These are phyloP conservation scores for Pemphigus obesinymphae DNA, from an alignment of 1,140 invertebrate genomes.

Conservation along the genomic window DNA sequence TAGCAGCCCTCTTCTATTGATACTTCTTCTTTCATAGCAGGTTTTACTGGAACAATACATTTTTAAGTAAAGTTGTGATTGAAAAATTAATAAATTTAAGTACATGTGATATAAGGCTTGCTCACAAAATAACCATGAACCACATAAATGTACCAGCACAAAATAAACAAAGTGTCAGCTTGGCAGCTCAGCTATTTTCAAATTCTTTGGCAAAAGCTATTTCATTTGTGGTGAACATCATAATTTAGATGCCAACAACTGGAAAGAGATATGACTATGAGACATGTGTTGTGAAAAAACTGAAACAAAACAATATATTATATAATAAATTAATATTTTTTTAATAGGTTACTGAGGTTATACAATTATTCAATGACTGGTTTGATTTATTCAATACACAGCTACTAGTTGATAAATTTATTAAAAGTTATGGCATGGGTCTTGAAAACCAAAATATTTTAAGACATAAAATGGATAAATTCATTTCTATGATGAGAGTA, in stretches of 20 bases:
- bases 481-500: not conserved
- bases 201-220: not conserved
- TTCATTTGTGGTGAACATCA: not conserved
- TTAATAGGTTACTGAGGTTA: not conserved
- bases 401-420: not conserved
- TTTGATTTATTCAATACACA: not conserved
- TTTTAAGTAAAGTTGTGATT: not conserved
- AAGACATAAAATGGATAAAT: not conserved
- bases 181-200: not conserved
- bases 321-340: not conserved
- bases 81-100: not conserved
- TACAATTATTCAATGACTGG: not conserved
- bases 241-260: not conserved
- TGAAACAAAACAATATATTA: too few relatives aligned
- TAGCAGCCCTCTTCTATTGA: not conserved
- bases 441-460: not conserved
- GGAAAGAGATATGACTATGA: not conserved
- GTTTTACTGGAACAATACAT: not conserved
- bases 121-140: not conserved
- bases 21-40: not conserved
- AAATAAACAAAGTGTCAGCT: not conserved
- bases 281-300: too few relatives aligned
- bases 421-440: not conserved
- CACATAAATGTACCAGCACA: not conserved
- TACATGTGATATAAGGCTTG: not conserved